Conservation (phyloP, 2,888 invertebrate species). For the Brachypterus glaber region DNA sequence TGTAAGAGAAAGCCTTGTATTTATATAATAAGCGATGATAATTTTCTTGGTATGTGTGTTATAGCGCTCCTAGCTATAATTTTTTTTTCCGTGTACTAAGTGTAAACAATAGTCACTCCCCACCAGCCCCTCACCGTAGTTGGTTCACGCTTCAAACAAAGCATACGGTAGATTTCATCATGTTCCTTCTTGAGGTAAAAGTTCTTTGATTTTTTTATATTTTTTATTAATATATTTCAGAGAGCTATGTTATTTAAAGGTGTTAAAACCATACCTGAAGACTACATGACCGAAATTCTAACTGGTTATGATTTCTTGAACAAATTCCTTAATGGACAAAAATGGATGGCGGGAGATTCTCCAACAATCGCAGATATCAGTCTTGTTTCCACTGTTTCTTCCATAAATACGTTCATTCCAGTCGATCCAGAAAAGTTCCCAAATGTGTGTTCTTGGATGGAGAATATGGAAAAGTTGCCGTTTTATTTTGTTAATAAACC, state of each 20-base stretch:
- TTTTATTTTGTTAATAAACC: conserved; percentile 24
- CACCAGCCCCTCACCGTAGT: no score
- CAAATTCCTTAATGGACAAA: background rate
- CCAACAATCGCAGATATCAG: background rate
- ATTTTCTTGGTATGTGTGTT: no score
- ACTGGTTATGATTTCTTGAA: background rate
- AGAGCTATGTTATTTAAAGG: background rate
- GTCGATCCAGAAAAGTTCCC: conserved; percentile 21
- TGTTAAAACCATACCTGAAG: background rate
- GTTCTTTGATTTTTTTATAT: no score
- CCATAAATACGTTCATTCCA: no score
- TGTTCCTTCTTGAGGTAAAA: no score
- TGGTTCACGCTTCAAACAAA: no score
- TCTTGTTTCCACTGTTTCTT: background rate
- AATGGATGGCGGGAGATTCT: background rate
- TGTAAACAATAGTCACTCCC: no score
- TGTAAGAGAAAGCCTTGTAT: no score
- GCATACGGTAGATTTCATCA: no score
- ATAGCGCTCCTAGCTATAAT: no score
- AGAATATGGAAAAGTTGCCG: conserved; percentile 30
- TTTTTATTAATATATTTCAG: background rate
- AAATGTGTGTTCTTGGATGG: conserved; percentile 32
- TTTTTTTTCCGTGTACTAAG: no score
- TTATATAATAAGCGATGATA: no score
- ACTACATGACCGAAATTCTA: background rate